These are phyloP conservation scores for Anorthoa munda DNA, from an alignment of 2,888 invertebrate genomes.

Conservation along the genomic window DNA sequence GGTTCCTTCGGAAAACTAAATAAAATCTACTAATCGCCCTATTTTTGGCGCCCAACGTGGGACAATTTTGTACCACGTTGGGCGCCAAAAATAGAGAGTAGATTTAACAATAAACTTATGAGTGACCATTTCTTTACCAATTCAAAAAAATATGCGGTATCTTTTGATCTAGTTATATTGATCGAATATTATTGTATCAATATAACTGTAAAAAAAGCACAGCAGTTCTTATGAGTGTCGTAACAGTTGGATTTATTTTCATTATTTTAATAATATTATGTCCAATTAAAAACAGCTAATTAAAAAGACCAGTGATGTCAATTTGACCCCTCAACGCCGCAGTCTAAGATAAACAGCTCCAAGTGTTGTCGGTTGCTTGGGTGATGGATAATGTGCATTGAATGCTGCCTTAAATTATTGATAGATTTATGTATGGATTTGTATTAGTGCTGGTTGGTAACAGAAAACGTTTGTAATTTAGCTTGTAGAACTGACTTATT, in stretches of 20 bases:
- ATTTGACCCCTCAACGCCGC: background rate
- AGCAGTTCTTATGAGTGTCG: background rate
- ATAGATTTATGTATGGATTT: background rate
- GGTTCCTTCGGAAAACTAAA: background rate
- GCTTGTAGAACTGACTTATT: background rate
- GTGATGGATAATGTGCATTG: background rate
- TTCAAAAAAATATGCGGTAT: background rate
- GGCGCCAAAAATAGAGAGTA: constrained; percentile 29
- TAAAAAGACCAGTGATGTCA: background rate
- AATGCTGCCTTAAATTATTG: background rate
- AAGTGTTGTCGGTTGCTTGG: background rate
- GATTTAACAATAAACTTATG: too few species aligned
- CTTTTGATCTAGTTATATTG: background rate
- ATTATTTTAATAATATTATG: background rate
- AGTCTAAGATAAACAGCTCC: background rate
- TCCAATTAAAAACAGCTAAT: background rate
- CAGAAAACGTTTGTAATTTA: background rate
- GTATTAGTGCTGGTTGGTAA: background rate
- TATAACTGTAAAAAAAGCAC: background rate
- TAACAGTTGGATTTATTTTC: background rate
- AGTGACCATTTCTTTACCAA: background rate
- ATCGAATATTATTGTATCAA: background rate
- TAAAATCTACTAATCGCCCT: too few species aligned
- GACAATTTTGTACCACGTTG: background rate
- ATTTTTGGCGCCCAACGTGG: background rate